Percentiles rank a stretch among this genome's conserved stretches.
Evolutionary conservation across 1,140 invertebrate genomes (phyloP).

Genomic region (Drosophila parabipectinata): DNA sequence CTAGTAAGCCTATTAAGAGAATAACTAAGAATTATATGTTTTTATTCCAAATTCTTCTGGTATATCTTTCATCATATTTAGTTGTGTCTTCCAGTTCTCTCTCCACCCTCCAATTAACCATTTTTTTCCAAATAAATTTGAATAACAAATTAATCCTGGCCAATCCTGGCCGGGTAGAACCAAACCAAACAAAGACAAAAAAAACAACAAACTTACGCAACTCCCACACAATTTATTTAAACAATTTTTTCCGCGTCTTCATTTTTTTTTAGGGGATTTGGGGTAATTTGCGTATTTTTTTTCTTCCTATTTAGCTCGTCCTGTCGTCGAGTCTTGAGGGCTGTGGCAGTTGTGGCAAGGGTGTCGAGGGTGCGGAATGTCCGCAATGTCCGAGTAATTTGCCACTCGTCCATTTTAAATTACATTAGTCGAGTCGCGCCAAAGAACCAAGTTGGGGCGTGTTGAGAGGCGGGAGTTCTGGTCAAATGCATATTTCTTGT

Average conservation of each 20-base stretch:
- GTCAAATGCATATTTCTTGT: constrained; percentile 78
- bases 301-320: neutral
- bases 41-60: neutral
- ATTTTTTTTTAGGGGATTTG: constrained; percentile 69
- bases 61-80: neutral
- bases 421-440: constrained; percentile 67
- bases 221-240: constrained; percentile 75
- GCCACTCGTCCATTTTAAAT: constrained; percentile 80
- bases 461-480: constrained; percentile 33
- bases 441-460: constrained; percentile 15
- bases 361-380: constrained; percentile 10
- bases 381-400: constrained; percentile 73
- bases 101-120: constrained; percentile 39
- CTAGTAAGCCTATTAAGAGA: too few relatives aligned
- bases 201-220: constrained; percentile 67
- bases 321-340: constrained; percentile 7
- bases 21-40: neutral
- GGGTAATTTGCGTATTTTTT: constrained; percentile 57
- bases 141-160: constrained; percentile 77
- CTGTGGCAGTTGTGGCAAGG: neutral
- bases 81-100: constrained; percentile 28
- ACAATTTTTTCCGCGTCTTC: constrained; percentile 49
- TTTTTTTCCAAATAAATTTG: constrained; percentile 57
- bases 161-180: constrained; percentile 38
- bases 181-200: constrained; percentile 55